Base-by-base conservation (phyloP, 1,140 invertebrate species). In the Drosophila sp. region DNA sequence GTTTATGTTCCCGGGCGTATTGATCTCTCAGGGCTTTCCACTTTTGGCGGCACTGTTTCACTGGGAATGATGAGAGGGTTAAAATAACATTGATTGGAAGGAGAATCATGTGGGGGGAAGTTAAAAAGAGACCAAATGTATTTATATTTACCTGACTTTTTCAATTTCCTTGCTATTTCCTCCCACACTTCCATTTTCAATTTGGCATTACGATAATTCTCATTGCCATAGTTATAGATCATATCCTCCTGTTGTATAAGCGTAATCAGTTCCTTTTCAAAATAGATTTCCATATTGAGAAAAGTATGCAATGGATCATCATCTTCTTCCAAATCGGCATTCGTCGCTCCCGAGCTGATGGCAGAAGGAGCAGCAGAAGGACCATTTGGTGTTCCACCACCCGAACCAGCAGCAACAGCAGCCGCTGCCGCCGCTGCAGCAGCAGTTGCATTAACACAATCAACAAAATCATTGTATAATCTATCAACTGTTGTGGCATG, bases 21-120 rank as follows among this genome's bases (percentile, higher is more conserved):
- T 91, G 90, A 66, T 91, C 90, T n/a, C 90, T 67, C 8, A 91
- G 60, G 8, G 90, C 90, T 57, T 91, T 91, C 90, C 90, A 91
- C 58, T 91, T 91, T 2, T 87, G 76, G 1, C 90, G 74, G n/a
- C 90, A 91, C 57, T 91, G 90, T 55, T 86, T 84, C 1, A 91
- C 90, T 84, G 10, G 6, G 44, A 17, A 17, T 23, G 7, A 23
- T 7, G n/a, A 25, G n/a, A 40, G 38, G 10, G 38, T 11, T 6
- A 11, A 3, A 40, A 3, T 11, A 1, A 40, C 1, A 40, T 40
- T 1, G 11, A 17, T 41, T 8, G 30, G 2, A 30, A 30, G 2
- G 30, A 30, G 2, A 2, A 1, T 30, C 1, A 30, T 17, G 4
- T 30, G 30, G 4, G 30, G 30, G 4, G 30, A 30, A 30, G 4